A percentile compares a stretch with the other conserved stretches of the same genome.
phyloP scores from a whole-genome alignment of 2,888 invertebrate genomes.

The Mellilla xanthometata region DNA sequence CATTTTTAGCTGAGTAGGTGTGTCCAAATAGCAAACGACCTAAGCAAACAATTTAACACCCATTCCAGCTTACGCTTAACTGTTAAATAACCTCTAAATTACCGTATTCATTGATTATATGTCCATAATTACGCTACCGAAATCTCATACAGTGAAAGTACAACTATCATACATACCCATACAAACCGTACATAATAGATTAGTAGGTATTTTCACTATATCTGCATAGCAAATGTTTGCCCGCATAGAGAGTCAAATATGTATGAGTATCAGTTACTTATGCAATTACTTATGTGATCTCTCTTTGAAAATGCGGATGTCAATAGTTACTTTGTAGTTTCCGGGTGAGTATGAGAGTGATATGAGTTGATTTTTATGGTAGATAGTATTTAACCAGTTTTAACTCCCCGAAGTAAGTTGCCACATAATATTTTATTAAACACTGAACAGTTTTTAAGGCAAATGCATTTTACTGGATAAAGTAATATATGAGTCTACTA shows the following conservation, averaged over 20 bases:
- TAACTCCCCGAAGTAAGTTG: too few species aligned
- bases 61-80: slow-evolving; percentile 3
- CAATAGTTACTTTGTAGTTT: slow-evolving; percentile 1
- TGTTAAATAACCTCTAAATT: slow-evolving; percentile 22
- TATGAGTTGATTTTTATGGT: background rate
- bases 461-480: too few species aligned
- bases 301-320: slow-evolving; percentile 7
- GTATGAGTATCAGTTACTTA: slow-evolving; percentile 31
- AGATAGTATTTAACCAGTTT: too few species aligned
- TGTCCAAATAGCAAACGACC: slow-evolving; percentile 6
- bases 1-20: slow-evolving; percentile 11
- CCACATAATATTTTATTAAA: too few species aligned
- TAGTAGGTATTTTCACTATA: slow-evolving; percentile 41
- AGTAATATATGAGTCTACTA: too few species aligned
- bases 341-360: background rate
- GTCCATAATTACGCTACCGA: slow-evolving; percentile 42
- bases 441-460: too few species aligned
- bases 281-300: slow-evolving; percentile 24
- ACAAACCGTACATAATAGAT: slow-evolving; percentile 29
- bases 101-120: slow-evolving; percentile 37
- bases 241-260: slow-evolving; percentile 44
- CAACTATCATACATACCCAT: slow-evolving; percentile 14
- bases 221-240: slow-evolving; percentile 40
- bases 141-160: slow-evolving; percentile 43
- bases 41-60: background rate